These are phyloP conservation scores for Timema cristinae DNA, from an alignment of 2,888 invertebrate genomes.

Conservation along the genomic window DNA sequence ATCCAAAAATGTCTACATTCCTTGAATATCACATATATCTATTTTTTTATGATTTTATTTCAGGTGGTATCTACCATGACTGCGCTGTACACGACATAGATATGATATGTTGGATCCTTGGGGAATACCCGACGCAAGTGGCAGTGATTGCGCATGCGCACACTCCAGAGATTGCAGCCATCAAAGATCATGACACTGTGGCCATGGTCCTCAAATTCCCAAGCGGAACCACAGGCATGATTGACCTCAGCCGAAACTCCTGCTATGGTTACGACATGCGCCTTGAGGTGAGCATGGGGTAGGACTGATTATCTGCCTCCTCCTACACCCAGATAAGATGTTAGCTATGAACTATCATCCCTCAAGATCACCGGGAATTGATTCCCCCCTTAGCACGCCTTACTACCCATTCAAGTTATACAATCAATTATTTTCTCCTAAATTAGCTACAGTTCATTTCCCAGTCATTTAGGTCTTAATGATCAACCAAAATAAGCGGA, in stretches of 20 bases:
- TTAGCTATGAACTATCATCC: too few species aligned
- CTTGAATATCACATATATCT: too few species aligned
- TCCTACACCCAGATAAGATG: too few species aligned
- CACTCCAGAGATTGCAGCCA: slow-evolving; percentile 55
- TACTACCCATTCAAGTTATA: not conserved
- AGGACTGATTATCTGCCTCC: too few species aligned
- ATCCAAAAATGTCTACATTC: too few species aligned
- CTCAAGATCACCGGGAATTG: not conserved
- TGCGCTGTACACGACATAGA: slow-evolving; percentile 67
- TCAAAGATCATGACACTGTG: slow-evolving; percentile 62
- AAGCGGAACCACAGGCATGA: slow-evolving; percentile 58
- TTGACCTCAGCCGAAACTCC: slow-evolving; percentile 60
- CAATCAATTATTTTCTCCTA: too few species aligned
- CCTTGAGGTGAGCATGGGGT: slow-evolving; percentile 48
- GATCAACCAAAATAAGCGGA: too few species aligned
- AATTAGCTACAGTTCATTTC: too few species aligned
- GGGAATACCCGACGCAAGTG: slow-evolving; percentile 58
- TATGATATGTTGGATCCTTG: slow-evolving; percentile 59
- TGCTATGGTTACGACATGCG: slow-evolving; percentile 66
- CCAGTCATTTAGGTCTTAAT: too few species aligned
- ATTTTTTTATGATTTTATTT: slow-evolving; percentile 16
- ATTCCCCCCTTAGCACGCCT: not conserved
- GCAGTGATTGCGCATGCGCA: slow-evolving; percentile 52
- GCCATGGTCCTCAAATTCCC: slow-evolving; percentile 57
- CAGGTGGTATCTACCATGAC: slow-evolving; percentile 65